These are phyloP conservation scores for Andrena cerasifolii DNA, from an alignment of 1,140 invertebrate species.

Conservation along the genomic window DNA sequence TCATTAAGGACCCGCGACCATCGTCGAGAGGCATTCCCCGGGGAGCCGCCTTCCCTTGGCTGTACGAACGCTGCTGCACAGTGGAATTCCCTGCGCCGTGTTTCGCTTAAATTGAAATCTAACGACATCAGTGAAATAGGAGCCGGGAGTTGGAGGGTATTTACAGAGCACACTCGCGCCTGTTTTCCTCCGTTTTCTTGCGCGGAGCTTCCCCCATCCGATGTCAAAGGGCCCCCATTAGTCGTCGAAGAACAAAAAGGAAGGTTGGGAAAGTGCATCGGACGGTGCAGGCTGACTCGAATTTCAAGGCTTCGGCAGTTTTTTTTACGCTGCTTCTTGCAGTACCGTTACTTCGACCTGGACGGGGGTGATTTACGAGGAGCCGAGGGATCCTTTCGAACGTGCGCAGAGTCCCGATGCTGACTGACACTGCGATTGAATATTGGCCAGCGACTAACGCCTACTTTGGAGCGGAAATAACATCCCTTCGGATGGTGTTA, in stretches of 20 bases:
- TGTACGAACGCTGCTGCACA: too few species aligned
- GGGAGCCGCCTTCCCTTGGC: background rate
- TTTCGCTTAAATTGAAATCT: too few species aligned
- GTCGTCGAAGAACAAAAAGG: background rate
- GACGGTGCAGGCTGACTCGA: conserved; percentile 11
- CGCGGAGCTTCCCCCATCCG: background rate
- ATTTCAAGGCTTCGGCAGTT: conserved; percentile 10
- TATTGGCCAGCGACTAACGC: too few species aligned
- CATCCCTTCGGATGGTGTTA: too few species aligned
- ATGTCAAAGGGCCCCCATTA: background rate
- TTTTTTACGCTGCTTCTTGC: background rate
- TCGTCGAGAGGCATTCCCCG: too few species aligned
- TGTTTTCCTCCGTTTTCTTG: background rate
- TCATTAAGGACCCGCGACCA: background rate
- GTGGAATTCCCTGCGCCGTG: background rate
- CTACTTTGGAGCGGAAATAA: too few species aligned
- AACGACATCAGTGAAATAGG: too few species aligned
- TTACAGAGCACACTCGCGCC: background rate
- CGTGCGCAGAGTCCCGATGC: background rate
- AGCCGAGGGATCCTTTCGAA: conserved; percentile 6
- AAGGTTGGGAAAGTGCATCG: background rate
- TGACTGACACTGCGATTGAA: too few species aligned
- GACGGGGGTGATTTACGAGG: conserved; percentile 25
- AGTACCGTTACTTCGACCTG: conserved; percentile 29
- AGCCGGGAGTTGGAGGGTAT: background rate